Conservation (phyloP, 2,888 invertebrate genomes). For the Phyto melanocephala region DNA sequence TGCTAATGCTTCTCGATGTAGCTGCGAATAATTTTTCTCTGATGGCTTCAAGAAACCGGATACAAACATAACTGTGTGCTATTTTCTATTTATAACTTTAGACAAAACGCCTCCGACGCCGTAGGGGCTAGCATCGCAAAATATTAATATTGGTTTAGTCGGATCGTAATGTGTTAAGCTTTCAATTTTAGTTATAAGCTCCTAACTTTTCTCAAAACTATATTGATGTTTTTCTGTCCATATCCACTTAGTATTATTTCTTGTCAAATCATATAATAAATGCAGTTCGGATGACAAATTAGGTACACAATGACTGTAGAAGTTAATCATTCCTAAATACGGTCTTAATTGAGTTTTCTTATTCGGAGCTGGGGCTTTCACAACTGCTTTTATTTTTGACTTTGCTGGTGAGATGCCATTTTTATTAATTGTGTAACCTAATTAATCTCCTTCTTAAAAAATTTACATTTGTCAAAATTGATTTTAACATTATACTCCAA, state of each 20-base stretch:
- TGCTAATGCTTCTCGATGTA: conserved; percentile 43
- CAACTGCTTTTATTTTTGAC: not conserved
- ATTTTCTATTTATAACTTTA: conserved; percentile 21
- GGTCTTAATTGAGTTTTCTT: not conserved
- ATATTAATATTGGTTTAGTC: conserved; percentile 9
- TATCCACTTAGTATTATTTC: not conserved
- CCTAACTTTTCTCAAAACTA: not conserved
- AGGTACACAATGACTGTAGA: not conserved
- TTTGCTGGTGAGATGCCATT: not conserved
- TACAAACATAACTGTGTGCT: conserved; percentile 31
- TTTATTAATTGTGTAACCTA: not conserved
- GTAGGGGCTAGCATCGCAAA: conserved; percentile 24
- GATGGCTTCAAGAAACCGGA: conserved; percentile 12
- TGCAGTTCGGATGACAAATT: not conserved
- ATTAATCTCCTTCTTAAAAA: not conserved
- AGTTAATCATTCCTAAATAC: not conserved
- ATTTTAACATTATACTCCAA: conserved; percentile 18
- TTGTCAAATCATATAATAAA: not conserved
- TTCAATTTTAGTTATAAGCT: not conserved
- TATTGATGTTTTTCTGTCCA: not conserved
- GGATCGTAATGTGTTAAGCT: conserved; percentile 18
- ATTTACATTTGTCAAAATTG: conserved; percentile 16
- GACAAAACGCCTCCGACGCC: conserved; percentile 28
- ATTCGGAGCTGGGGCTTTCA: not conserved
- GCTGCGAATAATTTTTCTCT: conserved; percentile 37